phyloP scores from a whole-genome alignment of 2,888 invertebrate genomes.

The Endomychus coccineus region DNA sequence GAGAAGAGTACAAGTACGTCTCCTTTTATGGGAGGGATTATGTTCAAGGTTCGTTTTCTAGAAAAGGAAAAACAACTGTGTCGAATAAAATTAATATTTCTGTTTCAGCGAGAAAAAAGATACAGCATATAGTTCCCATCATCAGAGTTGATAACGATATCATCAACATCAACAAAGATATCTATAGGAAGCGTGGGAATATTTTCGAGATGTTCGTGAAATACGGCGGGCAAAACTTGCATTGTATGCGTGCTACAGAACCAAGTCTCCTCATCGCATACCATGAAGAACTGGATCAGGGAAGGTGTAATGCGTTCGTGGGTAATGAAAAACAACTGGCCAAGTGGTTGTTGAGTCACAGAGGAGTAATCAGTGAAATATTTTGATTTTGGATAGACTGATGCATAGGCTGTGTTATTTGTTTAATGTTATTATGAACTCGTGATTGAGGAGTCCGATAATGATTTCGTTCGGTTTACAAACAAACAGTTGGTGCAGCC shows the following conservation, averaged over 20 bases:
- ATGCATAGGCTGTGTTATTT: no score
- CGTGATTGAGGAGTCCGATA: no score
- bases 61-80: no score
- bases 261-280: constrained; percentile 59
- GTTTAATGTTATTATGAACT: no score
- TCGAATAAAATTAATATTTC: no score
- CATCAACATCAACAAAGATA: constrained; percentile 44
- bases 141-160: constrained; percentile 60
- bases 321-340: constrained; percentile 52
- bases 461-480: no score
- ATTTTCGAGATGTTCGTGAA: constrained; percentile 66
- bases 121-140: constrained; percentile 53
- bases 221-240: constrained; percentile 51
- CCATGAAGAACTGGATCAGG: constrained; percentile 36
- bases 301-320: constrained; percentile 45
- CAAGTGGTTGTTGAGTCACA: constrained; percentile 46
- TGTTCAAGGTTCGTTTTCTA: constrained; percentile 33
- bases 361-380: constrained; percentile 26
- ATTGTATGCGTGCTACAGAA: constrained; percentile 73
- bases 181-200: constrained; percentile 44
- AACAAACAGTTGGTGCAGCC: no score
- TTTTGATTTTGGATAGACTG: no score
- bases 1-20: constrained; percentile 61
- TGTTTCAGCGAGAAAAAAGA: constrained; percentile 55
- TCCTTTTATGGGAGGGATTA: constrained; percentile 83